Evolutionary conservation across 1,140 invertebrate species (phyloP).

Genomic region (Lysiphlebus fabarum): DNA sequence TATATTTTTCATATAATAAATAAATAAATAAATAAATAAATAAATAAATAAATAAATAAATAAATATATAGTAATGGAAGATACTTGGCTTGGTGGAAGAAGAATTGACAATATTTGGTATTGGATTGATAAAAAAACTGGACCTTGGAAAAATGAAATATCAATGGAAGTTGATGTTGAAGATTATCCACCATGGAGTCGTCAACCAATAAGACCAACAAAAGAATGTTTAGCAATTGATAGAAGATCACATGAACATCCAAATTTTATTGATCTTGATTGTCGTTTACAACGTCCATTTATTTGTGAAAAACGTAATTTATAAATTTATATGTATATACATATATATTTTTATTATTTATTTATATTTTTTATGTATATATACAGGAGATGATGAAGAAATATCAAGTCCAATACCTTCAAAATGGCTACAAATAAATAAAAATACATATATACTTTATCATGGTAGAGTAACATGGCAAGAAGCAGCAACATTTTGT

Average conservation of each 20-base stretch:
- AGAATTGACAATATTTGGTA: constrained; percentile 31
- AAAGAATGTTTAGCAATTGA: constrained; percentile 37
- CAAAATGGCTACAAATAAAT: constrained; percentile 33
- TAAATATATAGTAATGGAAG: constrained; percentile 32
- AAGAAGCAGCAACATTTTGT: constrained; percentile 33
- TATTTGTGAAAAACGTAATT: constrained; percentile 36
- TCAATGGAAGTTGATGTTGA: constrained; percentile 27
- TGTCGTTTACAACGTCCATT: constrained; percentile 34
- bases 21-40: not conserved
- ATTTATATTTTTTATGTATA: not conserved
- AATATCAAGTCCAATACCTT: constrained; percentile 29
- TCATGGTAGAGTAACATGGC: constrained; percentile 34
- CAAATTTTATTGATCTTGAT: constrained; percentile 37
- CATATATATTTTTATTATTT: not conserved
- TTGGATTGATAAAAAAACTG: constrained; percentile 29
- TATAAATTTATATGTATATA: not conserved
- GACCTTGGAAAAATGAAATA: constrained; percentile 24
- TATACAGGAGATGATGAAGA: constrained; percentile 23
- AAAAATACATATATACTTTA: constrained; percentile 32
- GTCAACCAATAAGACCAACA: constrained; percentile 27
- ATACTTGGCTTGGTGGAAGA: constrained; percentile 34
- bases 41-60: no score
- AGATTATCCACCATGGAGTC: constrained; percentile 35
- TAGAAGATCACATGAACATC: constrained; percentile 26
- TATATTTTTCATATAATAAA: not conserved